Evolutionary conservation across 2,113 vertebrate species (phyloP).

Genomic region (Albula goreensis): DNA sequence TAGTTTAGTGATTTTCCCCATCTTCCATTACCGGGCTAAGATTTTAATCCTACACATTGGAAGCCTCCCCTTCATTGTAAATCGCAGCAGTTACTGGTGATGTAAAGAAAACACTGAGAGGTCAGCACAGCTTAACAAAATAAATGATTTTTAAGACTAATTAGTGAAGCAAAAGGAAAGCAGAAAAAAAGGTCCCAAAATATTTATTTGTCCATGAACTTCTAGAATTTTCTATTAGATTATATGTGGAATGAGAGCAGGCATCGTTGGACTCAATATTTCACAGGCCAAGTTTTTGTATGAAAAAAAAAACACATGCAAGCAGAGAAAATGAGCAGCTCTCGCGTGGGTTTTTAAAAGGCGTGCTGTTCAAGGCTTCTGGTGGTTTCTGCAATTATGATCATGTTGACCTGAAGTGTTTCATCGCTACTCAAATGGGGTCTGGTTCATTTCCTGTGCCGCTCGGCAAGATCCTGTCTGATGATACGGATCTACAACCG

Average conservation of each 20-base stretch:
- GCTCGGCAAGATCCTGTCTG: background rate
- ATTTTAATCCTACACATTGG: slow-evolving; percentile 24
- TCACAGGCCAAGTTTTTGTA: background rate
- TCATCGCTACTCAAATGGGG: background rate
- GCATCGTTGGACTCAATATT: background rate
- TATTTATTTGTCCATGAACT: slow-evolving; percentile 6
- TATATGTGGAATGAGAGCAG: background rate
- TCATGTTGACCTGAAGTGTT: slow-evolving; percentile 25
- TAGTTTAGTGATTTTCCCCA: slow-evolving; percentile 16
- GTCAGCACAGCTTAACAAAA: slow-evolving; percentile 20
- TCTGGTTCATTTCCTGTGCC: slow-evolving; percentile 4
- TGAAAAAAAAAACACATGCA: background rate
- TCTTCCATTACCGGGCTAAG: slow-evolving; percentile 23
- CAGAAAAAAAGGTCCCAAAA: background rate
- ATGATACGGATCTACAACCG: slow-evolving; percentile 29
- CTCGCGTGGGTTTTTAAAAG: slow-evolving; percentile 8
- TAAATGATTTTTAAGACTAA: slow-evolving; percentile 20
- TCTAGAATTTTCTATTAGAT: background rate
- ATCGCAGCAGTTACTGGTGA: background rate
- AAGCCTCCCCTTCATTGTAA: slow-evolving; percentile 1
- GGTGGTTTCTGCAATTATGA: slow-evolving; percentile 31
- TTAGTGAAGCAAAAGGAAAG: slow-evolving; percentile 17
- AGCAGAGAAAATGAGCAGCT: background rate
- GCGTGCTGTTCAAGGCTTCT: background rate
- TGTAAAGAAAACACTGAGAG: slow-evolving; percentile 13